These are phyloP conservation scores for Petrocephalus zakoni DNA, from an alignment of 2,113 vertebrate genomes.

Conservation along the genomic window DNA sequence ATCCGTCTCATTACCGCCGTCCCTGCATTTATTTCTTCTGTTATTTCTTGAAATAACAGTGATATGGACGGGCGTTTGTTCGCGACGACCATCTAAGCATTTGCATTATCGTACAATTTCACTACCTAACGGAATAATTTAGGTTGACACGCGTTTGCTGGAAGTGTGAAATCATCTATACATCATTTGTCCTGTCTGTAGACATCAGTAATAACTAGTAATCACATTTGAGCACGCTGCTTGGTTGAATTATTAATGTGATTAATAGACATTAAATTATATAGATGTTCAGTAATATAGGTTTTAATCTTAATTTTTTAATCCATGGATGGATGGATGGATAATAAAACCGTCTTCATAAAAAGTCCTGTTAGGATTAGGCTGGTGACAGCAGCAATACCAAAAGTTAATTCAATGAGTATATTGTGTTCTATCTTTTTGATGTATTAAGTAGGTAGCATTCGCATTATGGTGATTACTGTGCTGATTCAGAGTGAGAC, in stretches of 20 bases:
- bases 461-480: not conserved
- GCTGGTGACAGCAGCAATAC: not conserved
- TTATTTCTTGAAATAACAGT: not conserved
- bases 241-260: not conserved
- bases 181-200: not conserved
- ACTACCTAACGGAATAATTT: not conserved
- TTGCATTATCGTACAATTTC: not conserved
- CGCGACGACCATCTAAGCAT: not conserved
- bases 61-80: not conserved
- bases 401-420: not conserved
- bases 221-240: not conserved
- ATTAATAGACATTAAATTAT: not conserved
- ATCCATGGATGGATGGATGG: no score
- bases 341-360: not conserved
- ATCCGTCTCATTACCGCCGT: not conserved
- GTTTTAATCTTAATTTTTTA: not conserved
- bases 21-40: not conserved
- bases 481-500: not conserved
- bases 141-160: not conserved
- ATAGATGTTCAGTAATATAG: not conserved
- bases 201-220: not conserved
- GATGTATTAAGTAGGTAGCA: not conserved
- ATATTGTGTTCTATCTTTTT: not conserved
- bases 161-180: not conserved
- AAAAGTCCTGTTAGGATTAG: not conserved